Percentiles rank a stretch among this genome's conserved stretches.
These are phyloP conservation scores for Calidris pugnax DNA, from an alignment of 2,113 vertebrate species.

Conservation along the genomic window DNA sequence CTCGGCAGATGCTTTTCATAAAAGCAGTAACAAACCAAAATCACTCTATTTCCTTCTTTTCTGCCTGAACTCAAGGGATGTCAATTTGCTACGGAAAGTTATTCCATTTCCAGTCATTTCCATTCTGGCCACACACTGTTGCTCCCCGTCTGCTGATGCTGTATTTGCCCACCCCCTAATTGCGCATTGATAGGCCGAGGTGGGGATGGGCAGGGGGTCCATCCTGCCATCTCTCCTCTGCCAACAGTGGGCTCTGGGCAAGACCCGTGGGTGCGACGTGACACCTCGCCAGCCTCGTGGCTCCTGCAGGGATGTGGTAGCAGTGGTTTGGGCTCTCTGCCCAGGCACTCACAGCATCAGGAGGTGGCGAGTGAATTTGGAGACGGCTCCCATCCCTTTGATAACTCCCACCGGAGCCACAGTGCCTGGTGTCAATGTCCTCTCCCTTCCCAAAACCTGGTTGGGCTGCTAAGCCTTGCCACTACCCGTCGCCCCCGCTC, in stretches of 20 bases:
- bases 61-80: background rate
- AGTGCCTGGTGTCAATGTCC: background rate
- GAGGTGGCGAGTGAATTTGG: rapidly evolving
- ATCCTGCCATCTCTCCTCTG: background rate
- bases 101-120: background rate
- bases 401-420: rapidly evolving
- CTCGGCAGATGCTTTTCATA: background rate
- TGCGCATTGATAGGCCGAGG: background rate
- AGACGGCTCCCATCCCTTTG: background rate
- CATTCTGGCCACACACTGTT: background rate
- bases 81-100: background rate
- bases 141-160: background rate
- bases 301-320: rapidly evolving
- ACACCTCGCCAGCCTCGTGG: background rate
- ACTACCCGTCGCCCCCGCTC: rapidly evolving
- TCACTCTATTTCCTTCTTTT: background rate
- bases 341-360: background rate
- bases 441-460: background rate
- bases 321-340: background rate
- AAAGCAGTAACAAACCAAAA: background rate
- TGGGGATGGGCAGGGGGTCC: background rate
- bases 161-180: background rate
- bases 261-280: rapidly evolving
- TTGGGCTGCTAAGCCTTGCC: background rate
- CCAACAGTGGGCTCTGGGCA: background rate